Evolutionary conservation across 2,113 vertebrate species (phyloP).

Genomic region (Archilochus colubris): DNA sequence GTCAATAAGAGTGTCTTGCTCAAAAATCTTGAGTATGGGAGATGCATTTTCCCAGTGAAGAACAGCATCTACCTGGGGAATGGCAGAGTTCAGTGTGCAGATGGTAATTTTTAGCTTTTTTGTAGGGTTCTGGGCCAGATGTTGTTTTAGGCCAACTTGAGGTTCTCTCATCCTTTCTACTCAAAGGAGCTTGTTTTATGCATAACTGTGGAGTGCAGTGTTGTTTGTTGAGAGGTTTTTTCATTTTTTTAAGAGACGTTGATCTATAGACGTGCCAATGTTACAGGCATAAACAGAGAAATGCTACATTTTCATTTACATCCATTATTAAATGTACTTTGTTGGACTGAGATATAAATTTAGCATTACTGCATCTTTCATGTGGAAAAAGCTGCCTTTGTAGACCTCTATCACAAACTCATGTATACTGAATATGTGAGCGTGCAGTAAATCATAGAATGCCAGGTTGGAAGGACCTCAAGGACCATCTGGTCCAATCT

Average conservation of each 20-base stretch:
- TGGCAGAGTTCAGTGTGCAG: neutral
- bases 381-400: neutral
- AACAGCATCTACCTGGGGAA: neutral
- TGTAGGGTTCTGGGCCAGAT: neutral
- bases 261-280: too few species aligned
- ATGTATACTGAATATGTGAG: rapidly evolving
- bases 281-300: neutral
- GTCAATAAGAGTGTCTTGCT: neutral
- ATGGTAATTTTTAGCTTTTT: neutral
- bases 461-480: too few species aligned
- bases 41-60: neutral
- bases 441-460: neutral
- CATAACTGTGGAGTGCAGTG: neutral
- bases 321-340: neutral
- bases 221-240: neutral
- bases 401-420: neutral
- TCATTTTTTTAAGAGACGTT: too few species aligned
- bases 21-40: neutral
- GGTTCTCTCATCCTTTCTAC: neutral
- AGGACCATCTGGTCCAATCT: too few species aligned
- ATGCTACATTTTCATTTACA: neutral
- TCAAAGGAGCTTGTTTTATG: neutral
- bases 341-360: neutral
- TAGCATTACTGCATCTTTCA: neutral
- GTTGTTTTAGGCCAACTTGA: neutral